Evolutionary conservation across 2,113 vertebrate species (phyloP).

Genomic region (Petrocephalus zakoni): DNA sequence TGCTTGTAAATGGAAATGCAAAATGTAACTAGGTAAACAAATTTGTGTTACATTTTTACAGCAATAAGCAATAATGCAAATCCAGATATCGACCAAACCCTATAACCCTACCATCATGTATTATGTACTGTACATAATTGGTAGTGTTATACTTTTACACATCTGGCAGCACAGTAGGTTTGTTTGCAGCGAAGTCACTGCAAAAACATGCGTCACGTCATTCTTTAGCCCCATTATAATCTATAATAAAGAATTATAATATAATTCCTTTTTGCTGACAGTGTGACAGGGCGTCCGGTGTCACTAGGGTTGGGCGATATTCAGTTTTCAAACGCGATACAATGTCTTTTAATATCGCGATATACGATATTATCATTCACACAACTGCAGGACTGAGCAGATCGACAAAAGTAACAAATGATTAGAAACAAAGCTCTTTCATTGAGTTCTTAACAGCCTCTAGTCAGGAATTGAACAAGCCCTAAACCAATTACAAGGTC

Average conservation of each 20-base stretch:
- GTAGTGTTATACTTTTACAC: neutral
- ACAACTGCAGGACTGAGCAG: too few relatives aligned
- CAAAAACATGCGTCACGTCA: neutral
- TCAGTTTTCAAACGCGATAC: too few relatives aligned
- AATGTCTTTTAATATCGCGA: too few relatives aligned
- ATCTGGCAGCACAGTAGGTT: neutral
- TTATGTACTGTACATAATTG: neutral
- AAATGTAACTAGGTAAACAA: neutral
- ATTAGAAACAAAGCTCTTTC: too few relatives aligned
- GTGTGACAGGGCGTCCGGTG: neutral
- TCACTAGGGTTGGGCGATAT: too few relatives aligned
- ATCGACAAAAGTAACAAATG: too few relatives aligned
- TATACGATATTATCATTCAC: too few relatives aligned
- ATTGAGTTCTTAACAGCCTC: too few relatives aligned
- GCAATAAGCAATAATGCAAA: neutral
- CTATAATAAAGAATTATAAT: too few relatives aligned
- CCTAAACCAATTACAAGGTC: too few relatives aligned
- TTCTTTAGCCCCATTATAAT: neutral
- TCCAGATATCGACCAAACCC: neutral
- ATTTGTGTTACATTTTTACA: neutral
- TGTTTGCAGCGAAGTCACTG: neutral
- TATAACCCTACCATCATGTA: neutral
- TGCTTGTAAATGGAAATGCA: neutral
- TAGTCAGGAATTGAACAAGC: too few relatives aligned
- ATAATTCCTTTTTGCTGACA: too few relatives aligned